Base-by-base conservation (phyloP, 1,140 invertebrate genomes). In the Apis florea region DNA sequence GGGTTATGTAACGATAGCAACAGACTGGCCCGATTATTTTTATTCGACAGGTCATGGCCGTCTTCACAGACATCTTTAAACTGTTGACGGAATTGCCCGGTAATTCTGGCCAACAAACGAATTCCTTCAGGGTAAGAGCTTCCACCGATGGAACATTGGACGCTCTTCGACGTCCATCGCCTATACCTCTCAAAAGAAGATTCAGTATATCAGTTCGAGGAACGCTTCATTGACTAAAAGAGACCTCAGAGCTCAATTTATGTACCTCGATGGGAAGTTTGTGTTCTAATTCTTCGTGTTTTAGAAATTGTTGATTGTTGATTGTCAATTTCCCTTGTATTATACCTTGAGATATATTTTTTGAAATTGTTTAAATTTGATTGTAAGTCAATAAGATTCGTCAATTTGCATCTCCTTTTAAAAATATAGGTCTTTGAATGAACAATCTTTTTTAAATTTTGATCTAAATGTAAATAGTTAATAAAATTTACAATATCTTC, bases 41-140 rank as follows among this genome's bases (percentile, higher is more conserved):
- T 78, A 77, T 80, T 83, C 53, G 76, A 81, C 84, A 90, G 89
- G 89, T 91, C 84, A 89, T 77, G 87, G 90, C 84, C 83, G 74
- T 89, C 54, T 89, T 91, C 68, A 80, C 79, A 53, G 83, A 84
- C 58, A 63, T 87, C 66, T 66, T 83, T 53, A 83, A 83, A 63
- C 78, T 90, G 53, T 73, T 88, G 64, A 77, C 64, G 58, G 87
- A 89, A 86, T 49, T 83, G 58, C 76, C 81, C 3, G 73, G 69
- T 49, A 85, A 63, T 68, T 67, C 79, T 67, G 82, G 84, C 58
- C 61, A 86, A 1, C 80, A 82, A 49, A 66, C 12, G 6, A 64
- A 56, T 56, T 95, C 95, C 64, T 96, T 96, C 89, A 92, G 95
- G 71, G 94, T 93, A 79, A 90, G 95, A 67, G 95, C 95, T 15